Evolutionary conservation across 2,113 vertebrate species (phyloP), one percentile per base, ranked within the genome.

Genomic region (Pangasianodon hypophthalmus): DNA sequence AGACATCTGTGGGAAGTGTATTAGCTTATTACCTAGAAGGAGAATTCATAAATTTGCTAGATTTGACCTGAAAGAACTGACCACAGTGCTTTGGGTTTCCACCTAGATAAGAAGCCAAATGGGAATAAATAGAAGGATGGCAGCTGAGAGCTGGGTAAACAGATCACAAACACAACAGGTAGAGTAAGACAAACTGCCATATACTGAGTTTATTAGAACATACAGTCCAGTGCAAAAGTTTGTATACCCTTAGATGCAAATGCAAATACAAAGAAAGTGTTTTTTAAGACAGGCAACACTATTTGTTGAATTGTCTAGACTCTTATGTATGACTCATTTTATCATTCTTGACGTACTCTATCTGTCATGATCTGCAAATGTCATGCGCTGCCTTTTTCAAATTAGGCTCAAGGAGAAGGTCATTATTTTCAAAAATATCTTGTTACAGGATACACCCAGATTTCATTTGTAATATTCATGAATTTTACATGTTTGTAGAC

Each of bases 161-260:
- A 73, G n/a, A 54, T 3, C 85, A 73, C 50, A 86, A 86, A 75
- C 46, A 52, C 84, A 86, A 32, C 64, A 71, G 64, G 29, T n/a
- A n/a, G 2, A 69, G 14, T 48, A 44, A 64, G 62, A 86, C 54
- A 32, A 41, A 60, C 8, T 19, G n/a, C 2, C n/a, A 82, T n/a
- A 81, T 50, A 80, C 26, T 21, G 50, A 10, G 14, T 21, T n/a
- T 21, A 10, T 56, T 3, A 21, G 13, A 50, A 52, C 13, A 52
- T n/a, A 52, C 26, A 50, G 10, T 11, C 41, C 41, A 77, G 73
- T 29, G 26, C 26, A 80, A 80, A n/a, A 7, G 77, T 80, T 50
- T 50, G 77, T n/a, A 50, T 50, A 50, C 77, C 77, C 26, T 48
- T 50, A 32, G 48, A 82, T 32, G 29, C 21, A 79, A 77, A 77